Conservation (phyloP, 2,113 vertebrate genomes). For the Chaetorhynchus papuensis region DNA sequence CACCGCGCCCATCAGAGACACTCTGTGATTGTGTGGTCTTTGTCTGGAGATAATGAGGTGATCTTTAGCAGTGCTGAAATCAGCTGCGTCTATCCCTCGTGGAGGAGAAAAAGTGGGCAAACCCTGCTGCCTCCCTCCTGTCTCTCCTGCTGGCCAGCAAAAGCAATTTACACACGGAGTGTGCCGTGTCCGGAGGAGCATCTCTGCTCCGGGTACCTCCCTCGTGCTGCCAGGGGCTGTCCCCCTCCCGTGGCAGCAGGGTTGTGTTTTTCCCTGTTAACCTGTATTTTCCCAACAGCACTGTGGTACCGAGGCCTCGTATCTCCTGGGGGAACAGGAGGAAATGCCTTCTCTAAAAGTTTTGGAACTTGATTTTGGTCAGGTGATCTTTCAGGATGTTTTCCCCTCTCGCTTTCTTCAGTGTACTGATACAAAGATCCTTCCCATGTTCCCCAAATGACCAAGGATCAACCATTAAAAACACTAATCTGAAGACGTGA, state of each 20-base stretch:
- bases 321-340: neutral
- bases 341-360: neutral
- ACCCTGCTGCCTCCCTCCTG: neutral
- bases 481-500: neutral
- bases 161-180: constrained; percentile 52
- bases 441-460: neutral
- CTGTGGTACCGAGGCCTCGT: neutral
- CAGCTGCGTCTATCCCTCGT: neutral
- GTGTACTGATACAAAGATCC: neutral
- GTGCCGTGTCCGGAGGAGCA: fast-evolving
- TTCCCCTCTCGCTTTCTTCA: neutral
- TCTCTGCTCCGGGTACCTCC: neutral
- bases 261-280: neutral
- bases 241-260: neutral
- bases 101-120: constrained; percentile 46
- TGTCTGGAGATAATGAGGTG: neutral
- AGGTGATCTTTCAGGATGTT: neutral
- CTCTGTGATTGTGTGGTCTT: neutral
- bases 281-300: neutral
- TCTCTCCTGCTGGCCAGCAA: constrained; percentile 8
- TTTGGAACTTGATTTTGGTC: neutral
- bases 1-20: neutral
- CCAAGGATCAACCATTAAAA: neutral
- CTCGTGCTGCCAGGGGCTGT: neutral
- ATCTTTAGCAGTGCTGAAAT: neutral